A percentile compares a stretch with the other conserved stretches of the same genome.
phyloP scores from a whole-genome alignment of 2,888 invertebrate genomes.

The Bursaphelenchus okinawaensis region DNA sequence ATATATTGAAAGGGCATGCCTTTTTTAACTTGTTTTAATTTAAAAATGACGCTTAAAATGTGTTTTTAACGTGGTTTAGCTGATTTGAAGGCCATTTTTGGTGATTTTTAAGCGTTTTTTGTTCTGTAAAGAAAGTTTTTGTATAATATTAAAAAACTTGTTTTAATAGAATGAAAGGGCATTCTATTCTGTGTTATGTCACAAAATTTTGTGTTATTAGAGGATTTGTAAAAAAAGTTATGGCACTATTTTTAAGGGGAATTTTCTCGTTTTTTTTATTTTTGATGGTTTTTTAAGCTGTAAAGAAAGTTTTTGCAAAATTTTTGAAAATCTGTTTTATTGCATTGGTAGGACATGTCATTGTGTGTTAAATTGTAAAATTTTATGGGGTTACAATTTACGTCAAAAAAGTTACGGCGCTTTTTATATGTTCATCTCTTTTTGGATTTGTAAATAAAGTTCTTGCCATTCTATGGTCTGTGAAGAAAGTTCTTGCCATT shows the following conservation, averaged over 20 bases:
- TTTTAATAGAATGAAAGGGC: no score
- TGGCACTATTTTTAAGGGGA: neutral
- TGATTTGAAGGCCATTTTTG: no score
- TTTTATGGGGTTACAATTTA: neutral
- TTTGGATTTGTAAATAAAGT: no score
- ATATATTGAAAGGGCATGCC: no score
- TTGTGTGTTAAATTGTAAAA: no score
- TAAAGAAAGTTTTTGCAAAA: neutral
- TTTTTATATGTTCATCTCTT: neutral
- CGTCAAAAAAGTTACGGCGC: neutral
- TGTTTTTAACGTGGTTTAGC: no score
- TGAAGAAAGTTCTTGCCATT: no score
- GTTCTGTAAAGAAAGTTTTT: neutral
- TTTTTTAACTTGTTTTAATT: no score
- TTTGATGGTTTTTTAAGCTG: neutral
- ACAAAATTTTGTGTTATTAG: neutral
- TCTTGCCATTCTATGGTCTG: no score
- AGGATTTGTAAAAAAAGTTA: neutral
- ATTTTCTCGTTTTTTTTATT: neutral
- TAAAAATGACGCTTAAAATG: no score
- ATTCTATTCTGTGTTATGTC: no score
- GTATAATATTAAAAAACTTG: neutral
- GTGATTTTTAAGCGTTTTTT: neutral
- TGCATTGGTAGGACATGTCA: no score
- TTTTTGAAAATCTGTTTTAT: neutral